Evolutionary conservation across 1,140 invertebrate species (phyloP).

Genomic region (Heliconius melpomene): DNA sequence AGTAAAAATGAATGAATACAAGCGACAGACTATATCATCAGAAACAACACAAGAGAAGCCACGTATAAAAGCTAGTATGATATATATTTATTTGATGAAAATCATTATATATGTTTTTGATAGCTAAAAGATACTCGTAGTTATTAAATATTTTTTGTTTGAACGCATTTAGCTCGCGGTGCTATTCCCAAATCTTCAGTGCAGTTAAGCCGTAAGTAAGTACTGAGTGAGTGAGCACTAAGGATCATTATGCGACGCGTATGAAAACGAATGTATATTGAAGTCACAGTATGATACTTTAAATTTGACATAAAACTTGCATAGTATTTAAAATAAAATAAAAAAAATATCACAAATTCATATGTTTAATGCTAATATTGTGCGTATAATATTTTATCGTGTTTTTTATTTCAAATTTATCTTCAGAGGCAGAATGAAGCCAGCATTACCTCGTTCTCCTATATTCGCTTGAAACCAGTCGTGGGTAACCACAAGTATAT

Average conservation of each 20-base stretch:
- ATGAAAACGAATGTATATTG: neutral
- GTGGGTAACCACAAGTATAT: too few species aligned
- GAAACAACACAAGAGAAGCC: too few species aligned
- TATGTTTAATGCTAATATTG: too few species aligned
- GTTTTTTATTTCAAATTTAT: too few species aligned
- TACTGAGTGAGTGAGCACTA: neutral
- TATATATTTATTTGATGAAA: neutral
- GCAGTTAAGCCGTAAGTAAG: neutral
- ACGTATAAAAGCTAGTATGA: neutral
- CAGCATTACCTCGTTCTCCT: too few species aligned
- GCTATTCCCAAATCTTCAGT: neutral
- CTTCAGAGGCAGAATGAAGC: too few species aligned
- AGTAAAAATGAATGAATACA: too few species aligned
- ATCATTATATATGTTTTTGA: neutral
- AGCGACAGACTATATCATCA: too few species aligned
- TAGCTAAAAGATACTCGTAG: too few species aligned
- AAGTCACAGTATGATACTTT: neutral
- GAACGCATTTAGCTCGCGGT: neutral
- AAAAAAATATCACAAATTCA: too few species aligned
- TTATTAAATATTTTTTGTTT: neutral
- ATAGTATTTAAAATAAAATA: neutral
- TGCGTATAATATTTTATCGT: too few species aligned
- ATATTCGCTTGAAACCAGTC: too few species aligned
- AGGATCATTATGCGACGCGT: neutral
- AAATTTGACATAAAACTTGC: neutral